Evolutionary conservation across 2,797 vertebrate genomes (phyloP), one percentile per base, ranked within the genome.

Genomic region (Microcaecilia unicolor): DNA sequence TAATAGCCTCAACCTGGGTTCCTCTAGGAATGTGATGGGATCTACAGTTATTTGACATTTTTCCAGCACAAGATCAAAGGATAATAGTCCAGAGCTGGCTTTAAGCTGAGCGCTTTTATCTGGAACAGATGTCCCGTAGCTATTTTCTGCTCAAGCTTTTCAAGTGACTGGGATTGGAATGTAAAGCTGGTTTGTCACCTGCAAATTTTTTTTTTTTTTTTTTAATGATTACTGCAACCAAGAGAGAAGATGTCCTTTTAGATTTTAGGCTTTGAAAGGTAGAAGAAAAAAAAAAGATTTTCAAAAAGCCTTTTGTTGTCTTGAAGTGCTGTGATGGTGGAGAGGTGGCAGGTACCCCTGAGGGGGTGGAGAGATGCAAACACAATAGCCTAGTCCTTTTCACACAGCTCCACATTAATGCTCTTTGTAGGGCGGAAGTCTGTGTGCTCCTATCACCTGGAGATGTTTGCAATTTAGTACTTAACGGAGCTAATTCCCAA

Each of bases 281-380:
- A 49, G 39, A 8, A 1, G 5, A 12, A 21, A 23, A 64, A 26
- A 55, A 35, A 36, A 54, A 59, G 45, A 50, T 44, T 63, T 72
- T 76, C 76, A 77, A 80, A 76, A 74, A 64, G 49, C 50, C 38
- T 61, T 80, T 78, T 80, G 74, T 78, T 76, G 69, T 67, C 66
- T 45, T 58, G 53, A 62, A 78, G 64, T 52, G 61, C 59, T 37
- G 22, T 8, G 10, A 42, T 57, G 64, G 67, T 37, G 12, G 4
- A 47, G 61, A 56, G 59, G 61, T 28, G 17, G 51, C 47, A 29
- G 52, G 48, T 49, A 53, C 38, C 73, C 64, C 48, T 0, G 27
- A 55, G 41, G 40, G 55, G 48, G 33, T 59, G 58, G 55, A 49
- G 36, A 56, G 61, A 68, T 53, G 67, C 44, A 34, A 73, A 76